A percentile compares a stretch with the other conserved stretches of the same genome.
phyloP scores from a whole-genome alignment of 2,797 vertebrate genomes.

The Brotogeris chrysoptera region DNA sequence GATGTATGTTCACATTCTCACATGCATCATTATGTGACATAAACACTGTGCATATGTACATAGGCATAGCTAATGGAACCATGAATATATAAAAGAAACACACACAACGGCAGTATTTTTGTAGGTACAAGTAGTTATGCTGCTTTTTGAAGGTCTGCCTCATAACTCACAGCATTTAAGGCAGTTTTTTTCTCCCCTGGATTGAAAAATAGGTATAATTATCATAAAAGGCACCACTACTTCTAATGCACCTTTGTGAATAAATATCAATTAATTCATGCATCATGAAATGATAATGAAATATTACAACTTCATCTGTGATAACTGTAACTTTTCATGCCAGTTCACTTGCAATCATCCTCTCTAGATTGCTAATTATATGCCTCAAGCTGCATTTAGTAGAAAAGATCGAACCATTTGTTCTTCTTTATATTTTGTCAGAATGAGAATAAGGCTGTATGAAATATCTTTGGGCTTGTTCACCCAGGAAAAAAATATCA shows the following conservation, averaged over 20 bases:
- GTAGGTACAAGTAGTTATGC: neutral
- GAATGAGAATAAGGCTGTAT: slow-evolving; percentile 25
- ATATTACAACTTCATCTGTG: slow-evolving; percentile 68
- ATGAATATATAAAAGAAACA: neutral
- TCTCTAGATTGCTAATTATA: slow-evolving; percentile 69
- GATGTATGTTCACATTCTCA: neutral
- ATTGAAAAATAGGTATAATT: slow-evolving; percentile 61
- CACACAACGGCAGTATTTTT: neutral
- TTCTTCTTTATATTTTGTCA: slow-evolving; percentile 62
- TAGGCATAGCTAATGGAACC: neutral
- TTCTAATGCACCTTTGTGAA: slow-evolving; percentile 55
- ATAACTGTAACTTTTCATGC: slow-evolving; percentile 67
- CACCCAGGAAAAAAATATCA: neutral
- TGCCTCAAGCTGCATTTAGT: slow-evolving; percentile 61
- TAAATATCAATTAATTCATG: slow-evolving; percentile 66
- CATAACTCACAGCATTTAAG: slow-evolving; percentile 26
- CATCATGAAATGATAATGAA: slow-evolving; percentile 68
- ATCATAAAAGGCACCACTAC: slow-evolving; percentile 41
- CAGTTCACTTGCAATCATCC: slow-evolving; percentile 63
- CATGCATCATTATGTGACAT: neutral
- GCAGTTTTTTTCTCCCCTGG: neutral
- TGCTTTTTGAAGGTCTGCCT: slow-evolving; percentile 16
- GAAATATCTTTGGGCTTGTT: slow-evolving; percentile 28
- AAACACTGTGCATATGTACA: neutral
- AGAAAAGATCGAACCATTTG: slow-evolving; percentile 60